Percentiles rank a stretch among this genome's conserved stretches.
These are phyloP conservation scores for Mesocricetus auratus DNA, from an alignment of 2,113 vertebrate genomes.

Conservation along the genomic window DNA sequence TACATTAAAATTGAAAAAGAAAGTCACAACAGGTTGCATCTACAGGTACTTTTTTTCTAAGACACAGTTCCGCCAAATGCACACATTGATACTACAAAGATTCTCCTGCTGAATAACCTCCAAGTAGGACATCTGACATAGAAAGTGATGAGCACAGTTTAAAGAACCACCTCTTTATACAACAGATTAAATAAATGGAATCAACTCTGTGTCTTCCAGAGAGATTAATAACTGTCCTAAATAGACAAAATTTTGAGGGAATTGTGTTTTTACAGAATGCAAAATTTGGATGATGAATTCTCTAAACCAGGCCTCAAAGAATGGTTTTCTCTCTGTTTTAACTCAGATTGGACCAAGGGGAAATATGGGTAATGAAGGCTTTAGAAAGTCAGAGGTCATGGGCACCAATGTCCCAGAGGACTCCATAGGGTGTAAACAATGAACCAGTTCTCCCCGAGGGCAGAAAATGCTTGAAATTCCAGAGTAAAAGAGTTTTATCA, in stretches of 20 bases:
- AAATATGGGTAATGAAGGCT: neutral
- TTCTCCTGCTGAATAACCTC: neutral
- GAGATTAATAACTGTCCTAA: neutral
- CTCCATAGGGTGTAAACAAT: neutral
- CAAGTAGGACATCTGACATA: neutral
- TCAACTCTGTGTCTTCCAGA: neutral
- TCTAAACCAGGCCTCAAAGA: neutral
- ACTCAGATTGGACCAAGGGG: neutral
- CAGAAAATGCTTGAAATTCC: neutral
- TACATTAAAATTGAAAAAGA: neutral
- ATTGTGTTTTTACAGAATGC: neutral
- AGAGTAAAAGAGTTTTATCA: neutral
- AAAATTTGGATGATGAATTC: neutral
- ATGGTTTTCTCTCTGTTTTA: neutral
- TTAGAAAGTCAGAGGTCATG: neutral
- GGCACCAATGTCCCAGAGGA: neutral
- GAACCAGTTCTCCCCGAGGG: neutral
- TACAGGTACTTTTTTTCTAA: neutral
- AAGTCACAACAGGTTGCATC: neutral
- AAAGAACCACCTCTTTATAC: neutral
- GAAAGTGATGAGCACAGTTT: neutral
- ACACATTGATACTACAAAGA: neutral
- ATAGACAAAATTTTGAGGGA: slow-evolving; percentile 24
- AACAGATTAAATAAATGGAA: neutral
- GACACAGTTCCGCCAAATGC: neutral